Evolutionary conservation across 2,113 vertebrate species (phyloP), one percentile per base, ranked within the genome.

Genomic region (Gnathonemus longibarbis): DNA sequence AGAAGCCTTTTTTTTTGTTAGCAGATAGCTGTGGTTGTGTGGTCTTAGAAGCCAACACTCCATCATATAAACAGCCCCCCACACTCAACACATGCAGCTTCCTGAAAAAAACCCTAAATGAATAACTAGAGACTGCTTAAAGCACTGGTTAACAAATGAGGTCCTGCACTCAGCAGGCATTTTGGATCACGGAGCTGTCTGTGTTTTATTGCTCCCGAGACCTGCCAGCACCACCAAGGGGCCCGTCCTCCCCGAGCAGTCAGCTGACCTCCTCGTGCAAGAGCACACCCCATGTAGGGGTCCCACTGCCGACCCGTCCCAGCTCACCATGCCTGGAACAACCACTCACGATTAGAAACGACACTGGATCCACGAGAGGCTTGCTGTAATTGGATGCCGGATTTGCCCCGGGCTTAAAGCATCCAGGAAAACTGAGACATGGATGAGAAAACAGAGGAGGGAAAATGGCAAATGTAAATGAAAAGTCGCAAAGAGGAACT

Each of bases 401-500:
- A 27, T 35, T 27, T 35, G n/a, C 49, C 31, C 31, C 0, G 1
- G 27, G n/a, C 85, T 17, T 24, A 31, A 49, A 52, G 83, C 45
- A 0, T 84, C 39, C 45, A 39, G 24, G n/a, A 27, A 83, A 35
- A 89, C 49, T 19, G n/a, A 83, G 17, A 77, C 31, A 24, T 8
- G 19, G 24, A 21, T 24, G 2, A 39, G 31, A 92, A 92, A 83
- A 2, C 39, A 53, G 10, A 56, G 24, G 88, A 19, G 58, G 84
- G 77, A 91, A 50, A 66, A 62, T 3, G 77, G 31, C 15, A 90
- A 31, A 88, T 90, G 31, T 53, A 83, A 11, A 42, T 35, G 53
- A 89, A 84, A 17, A 17, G 21, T 19, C 89, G 17, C 42, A 93
- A 95, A 95, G 93, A 94, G 95, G 94, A 96, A 96, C 92, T 74